Conservation (phyloP, 1,140 invertebrate species). For the Magallana gigas region DNA sequence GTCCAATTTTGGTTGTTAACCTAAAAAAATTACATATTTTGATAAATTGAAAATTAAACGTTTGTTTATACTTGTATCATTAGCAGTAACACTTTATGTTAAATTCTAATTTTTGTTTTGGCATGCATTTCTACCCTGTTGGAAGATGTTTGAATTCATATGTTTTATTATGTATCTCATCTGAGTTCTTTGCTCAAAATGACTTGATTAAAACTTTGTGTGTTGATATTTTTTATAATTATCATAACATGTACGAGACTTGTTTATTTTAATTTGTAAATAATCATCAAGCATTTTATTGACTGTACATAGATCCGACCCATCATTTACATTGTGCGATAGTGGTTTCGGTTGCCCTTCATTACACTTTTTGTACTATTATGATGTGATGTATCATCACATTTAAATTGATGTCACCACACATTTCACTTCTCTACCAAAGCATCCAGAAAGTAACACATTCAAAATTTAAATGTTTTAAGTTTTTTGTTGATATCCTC, state of each 20-base stretch:
- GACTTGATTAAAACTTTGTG: not conserved
- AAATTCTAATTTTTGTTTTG: no score
- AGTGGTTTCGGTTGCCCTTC: no score
- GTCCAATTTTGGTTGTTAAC: no score
- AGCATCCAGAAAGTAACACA: not conserved
- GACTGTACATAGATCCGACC: not conserved
- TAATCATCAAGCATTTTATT: not conserved
- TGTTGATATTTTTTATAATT: not conserved
- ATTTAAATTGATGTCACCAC: not conserved
- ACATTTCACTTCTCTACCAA: not conserved
- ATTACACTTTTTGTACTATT: no score
- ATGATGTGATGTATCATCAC: slow-evolving; percentile 7
- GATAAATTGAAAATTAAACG: no score
- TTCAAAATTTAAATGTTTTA: not conserved
- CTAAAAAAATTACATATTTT: no score
- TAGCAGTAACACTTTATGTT: no score
- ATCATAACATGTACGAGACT: not conserved
- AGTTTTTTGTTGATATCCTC: not conserved
- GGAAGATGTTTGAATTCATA: not conserved
- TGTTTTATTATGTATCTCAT: no score
- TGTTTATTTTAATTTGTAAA: slow-evolving; percentile 1
- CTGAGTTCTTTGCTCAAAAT: not conserved
- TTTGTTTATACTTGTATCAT: no score
- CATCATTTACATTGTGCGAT: no score
- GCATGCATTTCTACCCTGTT: not conserved